Percentiles rank a stretch among this genome's conserved stretches.
Conservation (phyloP, 2,888 invertebrate species). For the Drosophila paranaensis region DNA sequence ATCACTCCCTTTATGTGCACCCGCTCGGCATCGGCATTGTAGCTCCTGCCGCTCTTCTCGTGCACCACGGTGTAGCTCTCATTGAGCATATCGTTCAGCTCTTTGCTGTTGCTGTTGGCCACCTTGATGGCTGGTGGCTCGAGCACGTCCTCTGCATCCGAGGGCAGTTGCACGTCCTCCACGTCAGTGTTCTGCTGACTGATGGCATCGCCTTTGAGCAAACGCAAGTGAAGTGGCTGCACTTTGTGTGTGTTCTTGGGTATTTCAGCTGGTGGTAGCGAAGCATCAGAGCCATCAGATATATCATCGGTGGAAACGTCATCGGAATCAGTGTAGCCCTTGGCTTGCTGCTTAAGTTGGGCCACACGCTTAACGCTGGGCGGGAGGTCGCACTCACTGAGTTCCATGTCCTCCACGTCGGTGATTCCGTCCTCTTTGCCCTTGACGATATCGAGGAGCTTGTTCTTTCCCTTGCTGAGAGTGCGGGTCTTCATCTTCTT, state of each 20-base stretch:
- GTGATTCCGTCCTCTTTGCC: conserved; percentile 71
- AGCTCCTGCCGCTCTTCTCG: conserved; percentile 84
- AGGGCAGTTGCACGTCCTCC: conserved; percentile 85
- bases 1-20: conserved; percentile 86
- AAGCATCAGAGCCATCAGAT: conserved; percentile 65
- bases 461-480: conserved; percentile 78
- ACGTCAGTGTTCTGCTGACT: conserved; percentile 83
- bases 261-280: conserved; percentile 38
- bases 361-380: conserved; percentile 50
- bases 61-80: conserved; percentile 85
- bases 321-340: conserved; percentile 84
- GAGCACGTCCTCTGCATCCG: conserved; percentile 85
- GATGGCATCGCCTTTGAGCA: conserved; percentile 51
- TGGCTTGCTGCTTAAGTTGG: conserved; percentile 58
- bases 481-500: conserved; percentile 82
- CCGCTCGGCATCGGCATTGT: conserved; percentile 85
- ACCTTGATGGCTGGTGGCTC: conserved; percentile 62
- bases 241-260: conserved; percentile 48
- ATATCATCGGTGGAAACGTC: conserved; percentile 84
- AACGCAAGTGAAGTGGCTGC: conserved; percentile 48
- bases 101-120: conserved; percentile 66
- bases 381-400: conserved; percentile 81
- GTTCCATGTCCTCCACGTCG: conserved; percentile 85
- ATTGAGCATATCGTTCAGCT: conserved; percentile 84
- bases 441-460: conserved; percentile 70